A percentile compares a stretch with the other conserved stretches of the same genome.
These are phyloP conservation scores for Amblyjoppa proteus DNA, from an alignment of 2,888 invertebrate genomes.

Conservation along the genomic window DNA sequence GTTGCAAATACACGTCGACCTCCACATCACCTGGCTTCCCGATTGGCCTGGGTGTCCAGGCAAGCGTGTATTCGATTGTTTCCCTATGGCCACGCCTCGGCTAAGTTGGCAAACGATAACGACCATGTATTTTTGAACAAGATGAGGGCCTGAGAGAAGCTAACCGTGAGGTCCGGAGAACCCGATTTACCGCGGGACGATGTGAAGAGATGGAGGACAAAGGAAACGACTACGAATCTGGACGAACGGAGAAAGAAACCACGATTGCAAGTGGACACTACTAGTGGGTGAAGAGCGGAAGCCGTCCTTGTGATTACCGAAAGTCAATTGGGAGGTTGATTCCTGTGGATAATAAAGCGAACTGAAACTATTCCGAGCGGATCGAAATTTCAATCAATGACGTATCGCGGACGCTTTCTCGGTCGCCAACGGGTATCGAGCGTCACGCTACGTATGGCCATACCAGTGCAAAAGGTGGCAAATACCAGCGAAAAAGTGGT, in stretches of 20 bases:
- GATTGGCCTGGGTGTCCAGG: not conserved
- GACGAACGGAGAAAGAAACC: too few relatives aligned
- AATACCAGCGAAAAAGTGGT: not conserved
- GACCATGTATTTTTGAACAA: not conserved
- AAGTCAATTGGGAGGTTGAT: too few relatives aligned
- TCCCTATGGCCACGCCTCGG: constrained; percentile 59
- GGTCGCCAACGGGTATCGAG: too few relatives aligned
- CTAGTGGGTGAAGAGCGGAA: too few relatives aligned
- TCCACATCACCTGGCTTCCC: constrained; percentile 75
- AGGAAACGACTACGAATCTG: too few relatives aligned
- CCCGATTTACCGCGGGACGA: not conserved
- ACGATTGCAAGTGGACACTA: too few relatives aligned
- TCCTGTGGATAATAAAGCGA: too few relatives aligned
- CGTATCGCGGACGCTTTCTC: not conserved
- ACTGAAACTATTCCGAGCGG: too few relatives aligned
- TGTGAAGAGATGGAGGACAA: too few relatives aligned
- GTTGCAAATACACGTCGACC: constrained; percentile 80
- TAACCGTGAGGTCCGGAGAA: not conserved
- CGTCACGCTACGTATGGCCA: too few relatives aligned
- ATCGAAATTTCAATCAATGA: not conserved
- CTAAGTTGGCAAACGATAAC: constrained; percentile 35
- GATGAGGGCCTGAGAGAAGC: not conserved
- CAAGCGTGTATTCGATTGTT: constrained; percentile 17
- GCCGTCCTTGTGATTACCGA: too few relatives aligned
- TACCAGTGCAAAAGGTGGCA: not conserved